These are phyloP conservation scores for Troglohyphantes excavatus DNA, from an alignment of 2,888 invertebrate species.

Conservation along the genomic window DNA sequence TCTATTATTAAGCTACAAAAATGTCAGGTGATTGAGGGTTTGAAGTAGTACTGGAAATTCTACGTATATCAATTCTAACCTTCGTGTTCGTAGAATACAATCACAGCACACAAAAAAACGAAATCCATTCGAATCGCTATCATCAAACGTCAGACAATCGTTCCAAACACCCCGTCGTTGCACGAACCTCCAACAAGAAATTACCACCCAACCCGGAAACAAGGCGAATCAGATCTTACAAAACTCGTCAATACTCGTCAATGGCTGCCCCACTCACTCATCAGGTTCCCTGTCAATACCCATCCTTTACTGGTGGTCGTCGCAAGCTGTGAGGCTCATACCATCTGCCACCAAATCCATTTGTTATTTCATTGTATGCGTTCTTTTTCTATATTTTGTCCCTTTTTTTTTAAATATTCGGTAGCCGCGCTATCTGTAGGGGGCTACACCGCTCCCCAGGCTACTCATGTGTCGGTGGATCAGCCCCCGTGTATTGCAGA, in stretches of 20 bases:
- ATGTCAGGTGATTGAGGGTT: too few species aligned
- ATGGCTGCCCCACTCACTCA: background rate
- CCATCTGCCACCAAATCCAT: conserved; percentile 70
- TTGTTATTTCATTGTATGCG: conserved; percentile 57
- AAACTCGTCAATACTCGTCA: conserved; percentile 1
- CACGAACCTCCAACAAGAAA: background rate
- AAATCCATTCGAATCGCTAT: background rate
- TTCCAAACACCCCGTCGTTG: background rate
- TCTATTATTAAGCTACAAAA: too few species aligned
- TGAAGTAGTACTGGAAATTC: too few species aligned
- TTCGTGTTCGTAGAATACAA: too few species aligned
- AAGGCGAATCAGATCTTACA: conserved; percentile 37
- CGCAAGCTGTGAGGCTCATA: conserved; percentile 13
- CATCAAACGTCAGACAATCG: conserved; percentile 19
- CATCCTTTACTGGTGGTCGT: conserved; percentile 42
- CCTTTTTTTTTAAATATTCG: conserved; percentile 39
- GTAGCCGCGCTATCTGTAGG: conserved; percentile 38
- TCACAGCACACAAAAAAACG: too few species aligned
- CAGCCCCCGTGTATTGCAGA: conserved; percentile 31
- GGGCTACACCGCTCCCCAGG: conserved; percentile 53
- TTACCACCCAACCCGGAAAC: conserved; percentile 45
- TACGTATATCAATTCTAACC: too few species aligned
- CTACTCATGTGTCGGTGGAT: conserved; percentile 71
- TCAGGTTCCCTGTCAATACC: conserved; percentile 32
- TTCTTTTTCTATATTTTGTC: conserved; percentile 12